phyloP scores from a whole-genome alignment of 2,797 vertebrate species.

The Enteromius unitaeniatus region DNA sequence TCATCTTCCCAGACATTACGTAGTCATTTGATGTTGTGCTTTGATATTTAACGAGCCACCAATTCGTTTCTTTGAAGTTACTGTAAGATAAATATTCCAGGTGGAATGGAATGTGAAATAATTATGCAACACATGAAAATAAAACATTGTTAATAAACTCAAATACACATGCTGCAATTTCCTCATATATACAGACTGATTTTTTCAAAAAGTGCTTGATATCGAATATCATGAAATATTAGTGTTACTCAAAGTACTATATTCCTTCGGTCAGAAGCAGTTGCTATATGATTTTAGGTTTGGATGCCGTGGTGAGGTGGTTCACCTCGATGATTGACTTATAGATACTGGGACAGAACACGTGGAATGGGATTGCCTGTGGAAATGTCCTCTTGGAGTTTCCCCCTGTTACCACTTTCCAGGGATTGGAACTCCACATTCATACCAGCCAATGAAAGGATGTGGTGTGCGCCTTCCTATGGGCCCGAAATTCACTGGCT shows the following conservation, averaged over 20 bases:
- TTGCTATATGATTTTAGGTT: conserved; percentile 69
- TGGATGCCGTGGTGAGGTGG: conserved; percentile 69
- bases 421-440: conserved; percentile 96
- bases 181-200: conserved; percentile 85
- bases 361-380: conserved; percentile 65
- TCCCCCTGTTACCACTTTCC: conserved; percentile 90
- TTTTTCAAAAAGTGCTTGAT: conserved; percentile 79
- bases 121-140: conserved; percentile 62
- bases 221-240: conserved; percentile 73
- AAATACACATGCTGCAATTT: conserved; percentile 77
- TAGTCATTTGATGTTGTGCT: conserved; percentile 40
- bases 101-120: conserved; percentile 58
- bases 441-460: conserved; percentile 96
- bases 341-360: conserved; percentile 62
- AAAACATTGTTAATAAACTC: conserved; percentile 68
- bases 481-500: conserved; percentile 90
- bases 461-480: conserved; percentile 90
- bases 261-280: conserved; percentile 76
- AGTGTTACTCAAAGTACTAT: conserved; percentile 74
- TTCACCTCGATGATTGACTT: conserved; percentile 67
- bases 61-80: conserved; percentile 39
- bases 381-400: conserved; percentile 59
- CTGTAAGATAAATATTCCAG: conserved; percentile 74
- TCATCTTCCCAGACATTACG: conserved; percentile 33
- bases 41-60: conserved; percentile 19